phyloP scores from a whole-genome alignment of 2,797 vertebrate species.

The Sebastes trivittatus region DNA sequence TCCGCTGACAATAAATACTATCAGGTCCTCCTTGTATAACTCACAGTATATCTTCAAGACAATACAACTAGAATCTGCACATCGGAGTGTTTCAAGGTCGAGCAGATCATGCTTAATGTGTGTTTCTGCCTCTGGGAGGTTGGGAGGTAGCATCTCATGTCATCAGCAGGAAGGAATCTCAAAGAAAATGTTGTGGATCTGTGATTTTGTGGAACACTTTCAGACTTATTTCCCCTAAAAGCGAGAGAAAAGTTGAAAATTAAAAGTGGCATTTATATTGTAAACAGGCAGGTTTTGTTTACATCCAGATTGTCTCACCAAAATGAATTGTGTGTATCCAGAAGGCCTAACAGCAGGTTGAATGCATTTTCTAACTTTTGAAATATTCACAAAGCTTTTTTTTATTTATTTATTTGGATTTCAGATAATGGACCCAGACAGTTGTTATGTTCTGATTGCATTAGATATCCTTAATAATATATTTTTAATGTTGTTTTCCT shows the following conservation, averaged over 20 bases:
- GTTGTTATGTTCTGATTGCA: constrained; percentile 3
- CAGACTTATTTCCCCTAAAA: not conserved
- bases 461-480: constrained; percentile 27
- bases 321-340: not conserved
- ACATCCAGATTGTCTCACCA: not conserved
- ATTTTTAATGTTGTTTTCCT: constrained; percentile 45
- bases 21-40: not conserved
- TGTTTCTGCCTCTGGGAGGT: constrained; percentile 21
- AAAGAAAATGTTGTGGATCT: not conserved
- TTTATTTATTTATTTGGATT: not conserved
- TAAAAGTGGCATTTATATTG: not conserved
- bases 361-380: constrained; percentile 2
- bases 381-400: not conserved
- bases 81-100: constrained; percentile 12
- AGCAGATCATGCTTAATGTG: constrained; percentile 28
- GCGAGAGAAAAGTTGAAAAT: not conserved
- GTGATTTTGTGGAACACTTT: constrained; percentile 1
- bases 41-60: constrained; percentile 1
- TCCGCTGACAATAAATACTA: not conserved
- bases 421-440: constrained; percentile 35
- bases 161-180: not conserved
- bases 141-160: not conserved
- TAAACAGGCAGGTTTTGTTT: not conserved
- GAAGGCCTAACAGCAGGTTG: not conserved
- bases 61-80: not conserved